Evolutionary conservation across 1,140 invertebrate species (phyloP).

Genomic region (Dufourea novaeangliae): DNA sequence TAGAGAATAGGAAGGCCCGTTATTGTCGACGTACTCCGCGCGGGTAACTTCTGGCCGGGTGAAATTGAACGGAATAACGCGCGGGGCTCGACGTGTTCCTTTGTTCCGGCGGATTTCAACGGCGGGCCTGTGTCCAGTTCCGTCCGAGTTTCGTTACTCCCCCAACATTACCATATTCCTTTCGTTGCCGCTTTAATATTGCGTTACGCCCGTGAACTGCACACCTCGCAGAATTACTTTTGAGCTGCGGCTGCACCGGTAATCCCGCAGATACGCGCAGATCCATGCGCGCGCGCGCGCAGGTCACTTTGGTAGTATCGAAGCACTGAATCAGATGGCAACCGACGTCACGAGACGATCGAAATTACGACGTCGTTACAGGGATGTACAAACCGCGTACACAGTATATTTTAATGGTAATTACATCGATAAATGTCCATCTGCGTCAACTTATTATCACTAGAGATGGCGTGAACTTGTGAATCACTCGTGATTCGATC

Average conservation of each 20-base stretch:
- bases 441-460: conserved; percentile 27
- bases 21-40: conserved; percentile 49
- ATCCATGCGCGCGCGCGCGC: neutral
- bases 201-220: conserved; percentile 9
- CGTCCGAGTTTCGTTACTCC: conserved; percentile 59
- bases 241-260: neutral
- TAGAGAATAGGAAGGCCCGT: conserved; percentile 53
- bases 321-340: conserved; percentile 48
- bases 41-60: conserved; percentile 47
- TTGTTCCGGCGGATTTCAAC: conserved; percentile 63
- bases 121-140: conserved; percentile 47
- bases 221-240: conserved; percentile 44
- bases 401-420: conserved; percentile 55
- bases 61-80: conserved; percentile 69
- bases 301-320: neutral
- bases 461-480: neutral
- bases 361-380: conserved; percentile 56
- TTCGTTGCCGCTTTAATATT: conserved; percentile 67
- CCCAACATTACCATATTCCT: conserved; percentile 69
- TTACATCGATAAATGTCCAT: conserved; percentile 50
- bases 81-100: conserved; percentile 55
- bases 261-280: conserved; percentile 24
- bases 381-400: conserved; percentile 5
- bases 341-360: conserved; percentile 31
- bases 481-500: too few species aligned